Percentiles rank a stretch among this genome's conserved stretches.
Conservation (phyloP, 2,888 invertebrate species). For the Tortricodes alternella region DNA sequence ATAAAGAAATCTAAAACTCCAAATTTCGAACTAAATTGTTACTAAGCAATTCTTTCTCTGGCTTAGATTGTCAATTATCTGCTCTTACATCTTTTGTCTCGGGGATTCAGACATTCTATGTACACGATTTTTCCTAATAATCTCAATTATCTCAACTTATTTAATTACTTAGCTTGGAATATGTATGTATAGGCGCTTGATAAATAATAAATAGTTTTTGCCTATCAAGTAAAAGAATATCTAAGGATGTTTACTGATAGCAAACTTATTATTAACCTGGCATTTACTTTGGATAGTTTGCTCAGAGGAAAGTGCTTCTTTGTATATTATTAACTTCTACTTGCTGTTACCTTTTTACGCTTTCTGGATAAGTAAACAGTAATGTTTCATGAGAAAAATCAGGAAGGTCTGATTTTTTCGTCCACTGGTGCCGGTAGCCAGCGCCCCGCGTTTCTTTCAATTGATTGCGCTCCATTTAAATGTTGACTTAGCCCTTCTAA, state of each 20-base stretch:
- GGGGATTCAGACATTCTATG: too few species aligned
- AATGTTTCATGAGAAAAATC: constrained; percentile 11
- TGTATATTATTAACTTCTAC: constrained; percentile 8
- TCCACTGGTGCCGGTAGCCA: neutral
- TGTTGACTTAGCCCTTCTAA: constrained; percentile 20
- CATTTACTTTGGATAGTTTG: constrained; percentile 2
- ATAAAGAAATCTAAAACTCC: too few species aligned
- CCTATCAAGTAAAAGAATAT: constrained; percentile 11
- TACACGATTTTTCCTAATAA: too few species aligned
- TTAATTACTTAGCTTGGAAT: too few species aligned
- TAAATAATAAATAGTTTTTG: too few species aligned
- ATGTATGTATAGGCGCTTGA: too few species aligned
- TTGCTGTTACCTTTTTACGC: constrained; percentile 18
- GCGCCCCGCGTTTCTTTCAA: constrained; percentile 14
- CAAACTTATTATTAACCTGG: constrained; percentile 17
- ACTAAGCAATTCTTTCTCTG: too few species aligned
- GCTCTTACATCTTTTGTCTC: too few species aligned
- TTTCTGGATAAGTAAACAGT: constrained; percentile 19
- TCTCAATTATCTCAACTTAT: too few species aligned
- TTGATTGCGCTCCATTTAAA: constrained; percentile 21
- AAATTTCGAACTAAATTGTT: too few species aligned
- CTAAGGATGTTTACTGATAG: neutral
- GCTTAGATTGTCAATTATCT: too few species aligned
- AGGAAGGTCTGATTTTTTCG: neutral
- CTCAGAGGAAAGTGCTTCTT: constrained; percentile 14